Evolutionary conservation across 2,888 invertebrate species (phyloP).

Genomic region (Aphrophora alni): DNA sequence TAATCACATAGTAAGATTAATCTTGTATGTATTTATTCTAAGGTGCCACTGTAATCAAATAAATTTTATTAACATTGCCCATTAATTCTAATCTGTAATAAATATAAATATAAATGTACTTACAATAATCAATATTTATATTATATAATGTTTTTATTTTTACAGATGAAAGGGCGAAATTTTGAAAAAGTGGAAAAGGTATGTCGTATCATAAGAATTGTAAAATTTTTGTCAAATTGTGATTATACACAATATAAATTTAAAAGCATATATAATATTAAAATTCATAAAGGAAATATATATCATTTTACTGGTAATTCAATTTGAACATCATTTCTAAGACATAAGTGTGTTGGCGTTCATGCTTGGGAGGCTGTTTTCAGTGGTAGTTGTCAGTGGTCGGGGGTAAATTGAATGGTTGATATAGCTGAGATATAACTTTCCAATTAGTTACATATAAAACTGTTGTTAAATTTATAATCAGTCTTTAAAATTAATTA

Average conservation of each 20-base stretch:
- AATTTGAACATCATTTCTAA: constrained; percentile 31
- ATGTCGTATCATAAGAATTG: constrained; percentile 58
- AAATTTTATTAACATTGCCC: no score
- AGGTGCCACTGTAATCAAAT: no score
- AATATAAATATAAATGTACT: no score
- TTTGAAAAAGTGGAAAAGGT: constrained; percentile 99
- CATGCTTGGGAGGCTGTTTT: constrained; percentile 58
- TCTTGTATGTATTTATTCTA: no score
- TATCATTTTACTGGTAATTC: constrained; percentile 25
- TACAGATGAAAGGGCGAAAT: constrained; percentile 95
- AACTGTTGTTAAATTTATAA: no score
- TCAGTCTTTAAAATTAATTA: no score
- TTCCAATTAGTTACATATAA: no score
- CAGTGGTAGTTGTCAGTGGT: constrained; percentile 47
- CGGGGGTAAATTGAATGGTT: no score
- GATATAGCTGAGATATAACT: no score
- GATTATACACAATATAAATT: constrained; percentile 53
- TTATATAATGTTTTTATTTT: constrained; percentile 55
- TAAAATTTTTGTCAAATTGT: constrained; percentile 49
- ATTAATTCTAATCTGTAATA: no score
- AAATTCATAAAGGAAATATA: constrained; percentile 22
- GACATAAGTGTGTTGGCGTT: constrained; percentile 19
- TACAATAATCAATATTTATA: no score
- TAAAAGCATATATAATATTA: constrained; percentile 20
- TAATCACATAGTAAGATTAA: no score